Percentiles rank a stretch among this genome's conserved stretches.
phyloP scores from a whole-genome alignment of 2,797 vertebrate species.

The Selene dorsalis region DNA sequence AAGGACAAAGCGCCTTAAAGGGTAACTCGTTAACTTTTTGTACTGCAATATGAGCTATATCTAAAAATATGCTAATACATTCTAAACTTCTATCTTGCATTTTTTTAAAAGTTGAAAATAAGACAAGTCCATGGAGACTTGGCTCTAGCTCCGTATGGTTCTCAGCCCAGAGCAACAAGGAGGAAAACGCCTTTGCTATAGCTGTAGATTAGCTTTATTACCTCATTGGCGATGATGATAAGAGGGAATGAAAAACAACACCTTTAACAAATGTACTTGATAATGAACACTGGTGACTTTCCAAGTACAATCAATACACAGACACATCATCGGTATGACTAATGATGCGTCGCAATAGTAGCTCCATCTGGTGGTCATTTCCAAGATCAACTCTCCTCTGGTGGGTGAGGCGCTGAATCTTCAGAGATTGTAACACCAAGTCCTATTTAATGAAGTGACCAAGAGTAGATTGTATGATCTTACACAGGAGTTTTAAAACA shows the following conservation, averaged over 20 bases:
- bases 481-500: too few relatives aligned
- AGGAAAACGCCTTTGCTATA: neutral
- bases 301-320: neutral
- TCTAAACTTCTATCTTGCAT: neutral
- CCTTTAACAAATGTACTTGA: slow-evolving; percentile 5
- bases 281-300: slow-evolving; percentile 1
- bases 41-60: slow-evolving; percentile 5
- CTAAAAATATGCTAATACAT: neutral
- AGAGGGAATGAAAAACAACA: slow-evolving; percentile 6
- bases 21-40: slow-evolving; percentile 18
- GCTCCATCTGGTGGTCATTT: too few relatives aligned
- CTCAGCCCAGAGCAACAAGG: neutral
- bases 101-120: slow-evolving; percentile 31
- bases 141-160: slow-evolving; percentile 11
- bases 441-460: too few relatives aligned
- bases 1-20: slow-evolving; percentile 37
- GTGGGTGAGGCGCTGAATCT: too few relatives aligned
- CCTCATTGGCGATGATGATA: neutral
- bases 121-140: neutral
- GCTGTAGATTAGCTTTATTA: slow-evolving; percentile 11
- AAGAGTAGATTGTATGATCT: too few relatives aligned
- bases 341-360: too few relatives aligned
- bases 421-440: too few relatives aligned
- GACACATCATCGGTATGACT: too few relatives aligned
- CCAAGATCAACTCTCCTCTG: too few relatives aligned